Base-by-base conservation (phyloP, 2,888 invertebrate species). In the Teleogryllus oceanicus region DNA sequence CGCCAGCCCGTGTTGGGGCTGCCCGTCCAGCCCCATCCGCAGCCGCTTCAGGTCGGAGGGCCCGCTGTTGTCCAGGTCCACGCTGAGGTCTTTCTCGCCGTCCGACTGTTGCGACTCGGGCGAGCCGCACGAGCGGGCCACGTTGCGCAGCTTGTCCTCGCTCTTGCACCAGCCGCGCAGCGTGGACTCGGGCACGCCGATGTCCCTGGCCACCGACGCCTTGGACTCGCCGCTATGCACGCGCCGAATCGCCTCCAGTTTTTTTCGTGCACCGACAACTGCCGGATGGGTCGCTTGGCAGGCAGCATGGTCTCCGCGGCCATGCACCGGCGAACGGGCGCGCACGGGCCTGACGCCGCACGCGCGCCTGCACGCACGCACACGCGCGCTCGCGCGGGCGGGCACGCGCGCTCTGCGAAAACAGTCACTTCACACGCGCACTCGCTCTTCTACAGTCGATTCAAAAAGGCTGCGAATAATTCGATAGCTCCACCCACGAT, bases 131-230 rank as follows among this genome's bases (percentile, higher is more conserved):
- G 79, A 79, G 11, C 79, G 78, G n/a, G 84, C 83, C 83, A 84
- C 83, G 77, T 83, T 83, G 79, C 84, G 83, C 37, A 85, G 83
- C 86, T 95, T 95, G 84, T 93, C 92, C 85, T 94, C 94, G 85
- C 94, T 94, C 87, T 95, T 95, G 88, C 95, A 95, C 95, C 95
- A 95, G 81, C 95, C 95, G 4, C 95, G 90, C 20, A 95, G 88
- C 12, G 95, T 95, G 3, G 94, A 95, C 87, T 95, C 95, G 0
- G 95, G 95, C 21, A 95, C 94, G 62, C 94, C 94, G 85, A 95
- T 94, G 86, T 94, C 94, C 4, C 95, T 89, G 2, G 95, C 95
- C 2, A 95, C 95, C 0, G 94, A 94, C 3, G 95, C 95, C 85
- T 95, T 95, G 80, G 94, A 94, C 86, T 95, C 94, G 79, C 95